Evolutionary conservation across 2,113 vertebrate species (phyloP).

Genomic region (Accipiter cooperii): DNA sequence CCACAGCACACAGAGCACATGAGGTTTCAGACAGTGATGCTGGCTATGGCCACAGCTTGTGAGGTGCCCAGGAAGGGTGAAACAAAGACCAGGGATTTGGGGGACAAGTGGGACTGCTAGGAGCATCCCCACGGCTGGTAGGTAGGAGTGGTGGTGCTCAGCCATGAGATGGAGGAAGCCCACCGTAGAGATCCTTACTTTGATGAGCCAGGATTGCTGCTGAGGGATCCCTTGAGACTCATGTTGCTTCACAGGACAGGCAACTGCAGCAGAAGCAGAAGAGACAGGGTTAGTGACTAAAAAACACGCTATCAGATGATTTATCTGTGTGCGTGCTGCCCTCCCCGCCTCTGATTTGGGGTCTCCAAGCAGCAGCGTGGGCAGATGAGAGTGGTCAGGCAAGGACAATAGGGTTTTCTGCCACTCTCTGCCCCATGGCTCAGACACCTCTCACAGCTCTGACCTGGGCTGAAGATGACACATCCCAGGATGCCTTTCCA

Average conservation of each 20-base stretch:
- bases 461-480: neutral
- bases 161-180: neutral
- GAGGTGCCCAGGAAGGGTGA: neutral
- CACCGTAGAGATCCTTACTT: slow-evolving; percentile 42
- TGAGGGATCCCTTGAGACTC: slow-evolving; percentile 63
- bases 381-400: neutral
- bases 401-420: neutral
- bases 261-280: slow-evolving; percentile 50
- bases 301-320: neutral
- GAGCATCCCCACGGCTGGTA: neutral
- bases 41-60: neutral
- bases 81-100: neutral
- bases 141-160: neutral
- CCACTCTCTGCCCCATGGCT: neutral
- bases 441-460: neutral
- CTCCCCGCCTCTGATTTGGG: neutral
- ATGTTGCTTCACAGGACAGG: slow-evolving; percentile 22
- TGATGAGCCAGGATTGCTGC: slow-evolving; percentile 34
- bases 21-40: neutral
- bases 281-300: neutral
- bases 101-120: neutral
- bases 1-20: too few species aligned
- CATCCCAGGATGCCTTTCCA: neutral
- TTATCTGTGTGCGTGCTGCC: fast-evolving
- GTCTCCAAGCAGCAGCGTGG: neutral